Evolutionary conservation across 2,888 invertebrate genomes (phyloP), one percentile per base, ranked within the genome.

Genomic region (Deilephila porcellus): DNA sequence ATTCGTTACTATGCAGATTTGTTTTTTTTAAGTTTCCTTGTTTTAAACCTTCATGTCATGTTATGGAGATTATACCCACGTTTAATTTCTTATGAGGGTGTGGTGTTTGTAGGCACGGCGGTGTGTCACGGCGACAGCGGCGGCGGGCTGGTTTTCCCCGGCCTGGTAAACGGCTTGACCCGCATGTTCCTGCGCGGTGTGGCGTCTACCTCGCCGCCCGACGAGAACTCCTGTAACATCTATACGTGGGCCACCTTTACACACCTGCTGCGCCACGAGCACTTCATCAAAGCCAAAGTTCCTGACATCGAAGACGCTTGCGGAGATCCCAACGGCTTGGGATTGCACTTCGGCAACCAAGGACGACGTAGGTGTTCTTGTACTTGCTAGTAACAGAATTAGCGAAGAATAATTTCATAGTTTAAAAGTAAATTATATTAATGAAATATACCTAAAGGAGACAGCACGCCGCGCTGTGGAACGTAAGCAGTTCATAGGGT

Each of bases 121-220:
- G 74, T 85, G 4, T 88, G 87, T 70, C 76, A 77, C 70, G 88
- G 88, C 5, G 88, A 88, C 81, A 87, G 86, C 74, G 88, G 88
- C 0, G 86, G 86, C 0, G 87, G 86, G 0, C 77, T 88, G 0
- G 72, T 81, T 0, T 85, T 88, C 76, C 73, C 78, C 5, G 45
- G 70, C 0, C 29, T 5, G 0, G 76, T 72, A 1, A 70, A 71
- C 0, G 59, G 45, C 4, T 37, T 34, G 0, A n/a, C 70, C 0
- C 79, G 83, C 2, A 85, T 84, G 78, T 88, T 84, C 77, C 82
- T 90, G 0, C 81, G 88, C 4, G 90, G 90, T 0, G 67, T 89
- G 0, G 83, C 87, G 4, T 89, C 88, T 52, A 78, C 83, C 0
- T 82, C 85, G 0, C 87, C 88, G 0, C 71, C 56, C 4, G 81